Evolutionary conservation across 2,797 vertebrate species (phyloP), one percentile per base, ranked within the genome.

Genomic region (Geotrypetes seraphini): DNA sequence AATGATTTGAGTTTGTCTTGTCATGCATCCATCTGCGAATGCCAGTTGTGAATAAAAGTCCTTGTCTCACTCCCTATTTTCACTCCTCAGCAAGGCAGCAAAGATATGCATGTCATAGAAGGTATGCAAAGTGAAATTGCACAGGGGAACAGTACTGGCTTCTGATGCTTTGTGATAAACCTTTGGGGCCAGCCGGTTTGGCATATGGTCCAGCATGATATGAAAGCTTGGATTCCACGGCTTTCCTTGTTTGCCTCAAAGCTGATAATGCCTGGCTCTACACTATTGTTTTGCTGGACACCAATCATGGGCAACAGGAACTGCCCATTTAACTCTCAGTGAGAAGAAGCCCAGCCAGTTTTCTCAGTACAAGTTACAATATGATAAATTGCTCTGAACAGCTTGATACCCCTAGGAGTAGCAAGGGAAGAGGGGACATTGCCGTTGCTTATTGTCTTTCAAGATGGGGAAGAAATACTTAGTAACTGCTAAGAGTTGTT

Each of bases 131-230:
- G 69, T 71, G 73, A 75, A 82, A 82, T 84, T 83, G 75, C 78
- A 79, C 73, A 76, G 24, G 71, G 79, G 81, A 58, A 82, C 73
- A 70, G 56, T 69, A 69, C 68, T 63, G 82, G 83, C 82, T 81
- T 79, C 86, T 92, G 89, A 92, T 93, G 90, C 85, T 83, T 85
- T 79, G 80, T 75, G 87, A 90, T 92, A 89, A 79, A 78, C 79
- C 83, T 81, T 80, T 64, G 74, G 76, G 82, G 85, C 84, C 85
- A 81, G 85, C 84, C 78, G 84, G 84, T 85, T 92, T 92, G 92
- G 86, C 91, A 96, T 97, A 94, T 97, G 93, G 90, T 88, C 75
- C 79, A 74, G 81, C 75, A 85, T 87, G 93, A 97, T 96, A 94
- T 81, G 79, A 79, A 78, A 63, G 81, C 84, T 85, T 88, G 85